Conservation (phyloP, 2,888 invertebrate genomes). For the Odontomyia ornata region DNA sequence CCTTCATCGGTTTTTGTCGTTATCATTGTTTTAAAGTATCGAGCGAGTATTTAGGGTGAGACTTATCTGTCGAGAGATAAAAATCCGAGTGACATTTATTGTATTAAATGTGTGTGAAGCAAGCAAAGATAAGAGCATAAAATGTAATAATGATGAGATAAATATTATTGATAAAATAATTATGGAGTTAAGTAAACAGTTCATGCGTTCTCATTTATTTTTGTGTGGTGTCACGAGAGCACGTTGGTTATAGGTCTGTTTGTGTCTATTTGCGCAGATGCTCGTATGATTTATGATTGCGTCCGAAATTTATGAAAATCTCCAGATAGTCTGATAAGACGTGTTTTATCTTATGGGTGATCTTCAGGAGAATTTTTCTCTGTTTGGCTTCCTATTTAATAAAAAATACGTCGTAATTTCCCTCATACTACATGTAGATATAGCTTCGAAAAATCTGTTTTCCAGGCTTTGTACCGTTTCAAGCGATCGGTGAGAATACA, state of each 20-base stretch:
- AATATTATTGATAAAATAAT: constrained; percentile 20
- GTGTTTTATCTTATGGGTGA: too few relatives aligned
- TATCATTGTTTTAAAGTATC: neutral
- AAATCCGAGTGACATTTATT: neutral
- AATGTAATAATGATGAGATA: constrained; percentile 4
- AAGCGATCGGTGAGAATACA: too few relatives aligned
- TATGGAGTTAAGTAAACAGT: neutral
- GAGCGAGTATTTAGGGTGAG: neutral
- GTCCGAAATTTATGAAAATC: too few relatives aligned
- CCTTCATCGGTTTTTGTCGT: neutral
- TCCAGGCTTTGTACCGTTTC: too few relatives aligned
- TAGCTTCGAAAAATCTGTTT: too few relatives aligned
- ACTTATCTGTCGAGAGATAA: constrained; percentile 24
- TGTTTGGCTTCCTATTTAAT: too few relatives aligned
- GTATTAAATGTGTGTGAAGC: constrained; percentile 11
- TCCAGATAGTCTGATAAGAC: too few relatives aligned
- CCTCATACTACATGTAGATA: too few relatives aligned
- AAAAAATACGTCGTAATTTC: too few relatives aligned
- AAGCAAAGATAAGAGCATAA: constrained; percentile 5
- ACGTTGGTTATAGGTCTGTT: neutral
- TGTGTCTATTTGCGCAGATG: neutral
- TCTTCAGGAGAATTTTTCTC: too few relatives aligned
- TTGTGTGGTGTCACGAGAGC: neutral
- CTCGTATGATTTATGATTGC: neutral
- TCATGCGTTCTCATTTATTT: neutral